These are phyloP conservation scores for Onychostruthus taczanowskii DNA, from an alignment of 2,113 vertebrate genomes.

Conservation along the genomic window DNA sequence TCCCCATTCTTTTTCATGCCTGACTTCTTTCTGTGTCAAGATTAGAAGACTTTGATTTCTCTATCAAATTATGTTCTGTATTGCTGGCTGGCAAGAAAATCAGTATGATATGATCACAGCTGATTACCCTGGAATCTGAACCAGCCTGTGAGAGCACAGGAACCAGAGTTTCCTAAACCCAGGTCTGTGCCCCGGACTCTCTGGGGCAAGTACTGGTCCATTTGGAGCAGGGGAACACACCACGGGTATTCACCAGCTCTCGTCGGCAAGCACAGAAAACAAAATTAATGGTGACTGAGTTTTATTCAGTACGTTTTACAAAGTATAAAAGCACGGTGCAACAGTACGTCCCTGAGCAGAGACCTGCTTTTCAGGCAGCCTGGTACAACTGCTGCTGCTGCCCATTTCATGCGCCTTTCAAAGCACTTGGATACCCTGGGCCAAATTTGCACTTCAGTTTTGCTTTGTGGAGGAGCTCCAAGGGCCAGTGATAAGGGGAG, in stretches of 20 bases:
- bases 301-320: neutral
- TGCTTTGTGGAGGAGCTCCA: neutral
- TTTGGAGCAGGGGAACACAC: neutral
- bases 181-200: neutral
- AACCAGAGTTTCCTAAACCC: neutral
- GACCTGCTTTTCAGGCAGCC: neutral
- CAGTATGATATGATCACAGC: neutral
- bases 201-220: neutral
- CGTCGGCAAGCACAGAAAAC: neutral
- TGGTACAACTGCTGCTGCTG: neutral
- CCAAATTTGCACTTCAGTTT: neutral
- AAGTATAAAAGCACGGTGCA: no score
- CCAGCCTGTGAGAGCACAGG: fast-evolving
- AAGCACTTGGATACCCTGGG: neutral
- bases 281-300: neutral
- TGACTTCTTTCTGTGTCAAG: neutral
- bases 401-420: fast-evolving
- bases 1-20: neutral
- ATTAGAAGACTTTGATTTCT: neutral
- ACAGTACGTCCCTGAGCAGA: neutral
- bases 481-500: neutral
- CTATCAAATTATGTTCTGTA: neutral
- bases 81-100: neutral
- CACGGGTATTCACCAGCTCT: neutral
- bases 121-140: neutral